phyloP scores from a whole-genome alignment of 2,113 vertebrate genomes.

The Salvelinus alpinus region DNA sequence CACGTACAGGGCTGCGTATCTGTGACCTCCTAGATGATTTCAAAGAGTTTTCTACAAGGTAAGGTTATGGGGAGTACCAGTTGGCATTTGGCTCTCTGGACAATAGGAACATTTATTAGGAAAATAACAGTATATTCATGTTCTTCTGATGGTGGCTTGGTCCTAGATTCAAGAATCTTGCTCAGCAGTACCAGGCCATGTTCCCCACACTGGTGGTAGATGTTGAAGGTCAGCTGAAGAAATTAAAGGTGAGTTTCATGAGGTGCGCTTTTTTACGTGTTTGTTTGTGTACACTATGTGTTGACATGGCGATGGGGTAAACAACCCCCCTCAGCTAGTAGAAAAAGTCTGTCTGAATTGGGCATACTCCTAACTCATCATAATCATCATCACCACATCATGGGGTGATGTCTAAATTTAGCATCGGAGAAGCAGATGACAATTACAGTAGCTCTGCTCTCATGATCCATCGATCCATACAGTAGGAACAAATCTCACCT shows the following conservation, averaged over 20 bases:
- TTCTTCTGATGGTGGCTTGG: neutral
- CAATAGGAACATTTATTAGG: neutral
- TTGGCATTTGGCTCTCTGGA: neutral
- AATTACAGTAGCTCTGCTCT: neutral
- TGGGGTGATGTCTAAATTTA: neutral
- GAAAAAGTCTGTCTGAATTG: neutral
- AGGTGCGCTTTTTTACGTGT: neutral
- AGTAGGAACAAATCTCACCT: neutral
- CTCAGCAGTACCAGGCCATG: conserved; percentile 74
- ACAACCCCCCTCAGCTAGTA: neutral
- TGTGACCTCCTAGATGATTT: conserved; percentile 82
- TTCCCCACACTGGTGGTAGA: conserved; percentile 77
- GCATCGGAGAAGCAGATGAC: neutral
- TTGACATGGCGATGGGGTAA: neutral
- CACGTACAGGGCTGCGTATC: conserved; percentile 77
- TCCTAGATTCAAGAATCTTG: conserved; percentile 74
- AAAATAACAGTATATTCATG: neutral
- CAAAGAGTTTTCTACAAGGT: conserved; percentile 78
- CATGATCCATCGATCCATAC: neutral
- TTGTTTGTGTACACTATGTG: neutral
- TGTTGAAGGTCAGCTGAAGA: conserved; percentile 69
- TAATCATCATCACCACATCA: neutral
- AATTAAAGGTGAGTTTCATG: conserved; percentile 72
- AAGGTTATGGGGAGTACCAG: conserved; percentile 34
- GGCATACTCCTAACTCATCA: neutral